Evolutionary conservation across 2,888 invertebrate genomes (phyloP), one percentile per base, ranked within the genome.

Genomic region (Synanthedon andrenaeformis): DNA sequence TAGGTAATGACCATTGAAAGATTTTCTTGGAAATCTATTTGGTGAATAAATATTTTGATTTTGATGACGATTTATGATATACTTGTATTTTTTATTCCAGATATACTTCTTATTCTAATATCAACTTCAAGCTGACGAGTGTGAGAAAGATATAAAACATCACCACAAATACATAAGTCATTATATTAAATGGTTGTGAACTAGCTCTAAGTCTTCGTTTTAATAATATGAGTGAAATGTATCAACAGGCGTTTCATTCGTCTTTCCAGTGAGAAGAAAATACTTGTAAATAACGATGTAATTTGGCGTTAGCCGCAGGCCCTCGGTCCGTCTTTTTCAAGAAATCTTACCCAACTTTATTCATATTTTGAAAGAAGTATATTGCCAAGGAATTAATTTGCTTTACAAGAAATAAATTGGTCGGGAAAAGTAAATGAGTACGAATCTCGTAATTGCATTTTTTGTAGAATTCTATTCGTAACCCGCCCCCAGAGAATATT

Each of bases 311-410:
- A 72, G 83, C 85, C 84, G 77, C 80, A 61, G 82, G 83, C 82
- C 58, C 67, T 65, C 65, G 64, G 70, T 66, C 67, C 76, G 67
- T 76, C 72, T 80, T 80, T 84, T 81, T 81, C 76, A 74, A 74
- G 74, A 83, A 85, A 81, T 80, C 79, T 79, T 74, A 74, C 76
- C 77, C 74, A 76, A 82, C 77, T 80, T 84, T 82, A 82, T 81
- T 82, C 78, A 81, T 75, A 80, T 83, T 79, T 79, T 75, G 70
- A 80, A 79, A 82, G 75, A 80, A 82, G 80, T 82, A 82, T 82
- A 80, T 83, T 82, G 76, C 78, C 71, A 68, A 74, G 74, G 70
- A 83, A 85, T 84, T 85, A 85, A 83, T 85, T 85, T 84, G 70
- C 74, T 79, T 82, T 74, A 73, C 72, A 63, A 79, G 72, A 77